Percentiles rank a stretch among this genome's conserved stretches.
Conservation (phyloP, 2,797 vertebrate genomes). For the Miichthys miiuy region DNA sequence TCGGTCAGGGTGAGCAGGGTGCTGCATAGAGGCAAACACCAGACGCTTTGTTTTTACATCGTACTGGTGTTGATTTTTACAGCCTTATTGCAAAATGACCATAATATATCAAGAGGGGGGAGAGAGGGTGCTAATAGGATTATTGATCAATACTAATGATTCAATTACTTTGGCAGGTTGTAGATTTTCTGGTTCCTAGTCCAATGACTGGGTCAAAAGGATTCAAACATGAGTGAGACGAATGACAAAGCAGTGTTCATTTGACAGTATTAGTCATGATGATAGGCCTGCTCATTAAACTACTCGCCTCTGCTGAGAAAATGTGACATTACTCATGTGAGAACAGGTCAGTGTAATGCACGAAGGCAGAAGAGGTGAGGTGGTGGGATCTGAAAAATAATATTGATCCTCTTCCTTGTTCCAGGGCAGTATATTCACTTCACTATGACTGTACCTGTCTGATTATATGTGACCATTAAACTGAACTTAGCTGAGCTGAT, state of each 20-base stretch:
- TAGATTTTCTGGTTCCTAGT: background rate
- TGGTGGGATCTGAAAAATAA: background rate
- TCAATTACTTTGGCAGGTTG: slow-evolving; percentile 25
- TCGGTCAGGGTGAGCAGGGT: background rate
- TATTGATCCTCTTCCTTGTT: too few relatives aligned
- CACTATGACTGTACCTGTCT: too few relatives aligned
- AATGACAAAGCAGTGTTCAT: background rate
- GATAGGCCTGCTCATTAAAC: background rate
- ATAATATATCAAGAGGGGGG: background rate
- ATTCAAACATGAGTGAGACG: background rate
- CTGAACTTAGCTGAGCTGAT: too few relatives aligned
- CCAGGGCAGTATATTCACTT: too few relatives aligned
- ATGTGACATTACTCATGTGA: background rate
- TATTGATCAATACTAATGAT: slow-evolving; percentile 44
- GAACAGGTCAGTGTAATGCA: background rate
- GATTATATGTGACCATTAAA: too few relatives aligned
- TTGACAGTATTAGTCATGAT: background rate
- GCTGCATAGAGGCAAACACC: background rate
- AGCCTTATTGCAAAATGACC: slow-evolving; percentile 1
- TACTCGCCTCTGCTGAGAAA: background rate
- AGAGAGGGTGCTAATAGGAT: slow-evolving; percentile 18
- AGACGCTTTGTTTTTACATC: background rate
- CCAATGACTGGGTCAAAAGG: background rate
- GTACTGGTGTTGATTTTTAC: slow-evolving; percentile 4
- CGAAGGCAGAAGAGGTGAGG: background rate